Percentiles rank a stretch among this genome's conserved stretches.
These are phyloP conservation scores for Camponotus floridanus DNA, from an alignment of 1,140 invertebrate species.

Conservation along the genomic window DNA sequence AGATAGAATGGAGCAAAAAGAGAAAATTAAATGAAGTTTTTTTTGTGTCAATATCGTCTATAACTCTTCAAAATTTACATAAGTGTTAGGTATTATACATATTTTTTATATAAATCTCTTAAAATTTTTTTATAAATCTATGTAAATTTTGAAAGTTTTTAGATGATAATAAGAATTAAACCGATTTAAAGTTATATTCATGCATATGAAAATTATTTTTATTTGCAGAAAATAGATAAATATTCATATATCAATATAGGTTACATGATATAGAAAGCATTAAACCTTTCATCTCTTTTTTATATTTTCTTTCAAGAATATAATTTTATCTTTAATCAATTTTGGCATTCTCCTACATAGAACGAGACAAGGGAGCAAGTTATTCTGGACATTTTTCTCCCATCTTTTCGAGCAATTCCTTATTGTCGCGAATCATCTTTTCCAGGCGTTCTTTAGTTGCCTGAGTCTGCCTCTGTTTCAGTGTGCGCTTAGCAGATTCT, in stretches of 20 bases:
- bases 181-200: neutral
- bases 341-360: neutral
- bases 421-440: slow-evolving; percentile 89
- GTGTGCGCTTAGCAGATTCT: slow-evolving; percentile 88
- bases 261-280: slow-evolving; percentile 53
- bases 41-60: neutral
- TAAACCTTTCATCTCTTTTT: neutral
- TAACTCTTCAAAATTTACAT: neutral
- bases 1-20: neutral
- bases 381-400: slow-evolving; percentile 79
- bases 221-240: slow-evolving; percentile 57
- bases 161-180: slow-evolving; percentile 10
- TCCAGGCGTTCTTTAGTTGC: slow-evolving; percentile 92
- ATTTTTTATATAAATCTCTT: neutral
- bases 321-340: slow-evolving; percentile 30
- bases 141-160: neutral
- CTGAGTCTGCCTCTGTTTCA: slow-evolving; percentile 88
- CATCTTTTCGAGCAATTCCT: slow-evolving; percentile 86
- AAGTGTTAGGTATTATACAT: neutral
- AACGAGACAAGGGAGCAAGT: neutral
- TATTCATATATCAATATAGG: slow-evolving; percentile 41
- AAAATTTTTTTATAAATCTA: neutral
- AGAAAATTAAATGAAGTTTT: slow-evolving; percentile 14
- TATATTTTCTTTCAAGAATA: slow-evolving; percentile 1
- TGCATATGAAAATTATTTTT: slow-evolving; percentile 55